phyloP scores from a whole-genome alignment of 1,140 invertebrate species.

The honey bee (Apis mellifera) region Amel_HAv3.1 CM009932.2:9189001-9189500 shows the following conservation, averaged over 20 bases:
- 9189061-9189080: background rate
- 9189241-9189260: too few species aligned
- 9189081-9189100: constrained; percentile 25
- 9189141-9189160: background rate
- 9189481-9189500: constrained; percentile 40
- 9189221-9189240: too few species aligned
- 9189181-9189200: background rate
- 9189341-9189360: too few species aligned
- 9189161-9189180: too few species aligned
- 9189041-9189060: constrained; percentile 7
- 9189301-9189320: too few species aligned
- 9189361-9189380: too few species aligned
- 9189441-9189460: constrained; percentile 8
- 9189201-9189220: too few species aligned
- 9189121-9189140: background rate
- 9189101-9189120: background rate
- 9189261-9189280: too few species aligned
- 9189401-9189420: constrained; percentile 53
- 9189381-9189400: background rate
- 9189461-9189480: constrained; percentile 35
- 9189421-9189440: constrained; percentile 32
- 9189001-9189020: constrained; percentile 3
- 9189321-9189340: too few species aligned
- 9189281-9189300: background rate
- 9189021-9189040: background rate